Evolutionary conservation across 2,888 invertebrate species (phyloP).

Genomic region (Drosophila koepferae): DNA sequence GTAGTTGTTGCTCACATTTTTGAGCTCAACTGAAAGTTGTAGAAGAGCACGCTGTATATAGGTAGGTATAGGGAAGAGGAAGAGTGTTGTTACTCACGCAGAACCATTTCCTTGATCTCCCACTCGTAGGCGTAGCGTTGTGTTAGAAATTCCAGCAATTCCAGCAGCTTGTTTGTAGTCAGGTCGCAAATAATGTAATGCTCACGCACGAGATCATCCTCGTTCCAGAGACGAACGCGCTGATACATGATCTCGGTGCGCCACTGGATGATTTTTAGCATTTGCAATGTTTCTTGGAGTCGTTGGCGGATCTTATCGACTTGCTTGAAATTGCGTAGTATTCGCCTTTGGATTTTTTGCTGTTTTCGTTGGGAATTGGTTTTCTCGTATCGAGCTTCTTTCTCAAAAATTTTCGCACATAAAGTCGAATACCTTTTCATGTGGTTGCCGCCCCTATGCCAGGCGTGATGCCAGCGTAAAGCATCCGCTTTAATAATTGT

Average conservation of each 20-base stretch:
- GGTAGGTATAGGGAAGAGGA: no score
- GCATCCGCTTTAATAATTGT: slow-evolving; percentile 20
- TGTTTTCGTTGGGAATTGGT: background rate
- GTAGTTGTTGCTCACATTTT: background rate
- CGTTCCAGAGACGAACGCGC: slow-evolving; percentile 39
- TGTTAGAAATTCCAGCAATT: slow-evolving; percentile 36
- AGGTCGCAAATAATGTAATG: slow-evolving; percentile 13
- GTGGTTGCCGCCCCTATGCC: slow-evolving; percentile 24
- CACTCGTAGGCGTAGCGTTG: slow-evolving; percentile 55
- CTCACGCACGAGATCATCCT: slow-evolving; percentile 24
- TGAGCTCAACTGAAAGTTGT: slow-evolving; percentile 20
- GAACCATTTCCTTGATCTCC: slow-evolving; percentile 65
- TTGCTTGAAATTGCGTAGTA: background rate
- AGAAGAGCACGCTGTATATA: no score
- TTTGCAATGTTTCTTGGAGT: slow-evolving; percentile 5
- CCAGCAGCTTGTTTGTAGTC: slow-evolving; percentile 8
- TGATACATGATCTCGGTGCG: slow-evolving; percentile 29
- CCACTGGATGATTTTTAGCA: slow-evolving; percentile 8
- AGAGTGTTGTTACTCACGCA: slow-evolving; percentile 40
- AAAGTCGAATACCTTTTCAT: slow-evolving; percentile 12
- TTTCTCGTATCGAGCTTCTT: background rate
- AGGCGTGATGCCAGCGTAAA: slow-evolving; percentile 30
- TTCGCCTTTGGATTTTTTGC: background rate
- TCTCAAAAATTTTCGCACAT: slow-evolving; percentile 8
- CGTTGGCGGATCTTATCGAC: background rate